phyloP scores from a whole-genome alignment of 2,797 vertebrate genomes.

The Onychomys leucogaster region DNA sequence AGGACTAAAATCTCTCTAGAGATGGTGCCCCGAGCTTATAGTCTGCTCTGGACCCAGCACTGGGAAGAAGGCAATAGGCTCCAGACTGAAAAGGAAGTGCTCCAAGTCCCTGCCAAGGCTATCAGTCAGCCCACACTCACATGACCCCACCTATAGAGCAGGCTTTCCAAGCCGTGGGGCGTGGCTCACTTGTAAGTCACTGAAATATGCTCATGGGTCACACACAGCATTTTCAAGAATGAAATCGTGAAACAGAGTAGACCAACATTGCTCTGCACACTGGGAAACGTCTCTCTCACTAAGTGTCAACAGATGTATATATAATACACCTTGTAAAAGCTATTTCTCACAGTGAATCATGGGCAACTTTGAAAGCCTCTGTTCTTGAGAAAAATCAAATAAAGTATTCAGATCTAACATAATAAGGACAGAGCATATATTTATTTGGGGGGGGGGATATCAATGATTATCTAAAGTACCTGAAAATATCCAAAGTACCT shows the following conservation, averaged over 20 bases:
- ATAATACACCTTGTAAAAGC: not conserved
- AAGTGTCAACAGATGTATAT: not conserved
- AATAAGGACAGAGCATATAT: conserved; percentile 10
- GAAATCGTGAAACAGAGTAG: not conserved
- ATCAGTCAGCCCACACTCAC: not conserved
- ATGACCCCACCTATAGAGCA: not conserved
- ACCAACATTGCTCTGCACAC: not conserved
- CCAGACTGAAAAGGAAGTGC: not conserved
- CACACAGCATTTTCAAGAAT: conserved; percentile 54
- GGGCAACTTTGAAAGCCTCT: conserved; percentile 30
- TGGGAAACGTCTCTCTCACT: conserved; percentile 13
- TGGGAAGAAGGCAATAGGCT: not conserved
- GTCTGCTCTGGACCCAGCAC: not conserved
- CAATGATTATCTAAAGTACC: conserved; percentile 31
- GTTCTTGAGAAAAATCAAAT: conserved; percentile 45
- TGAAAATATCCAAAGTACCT: no score
- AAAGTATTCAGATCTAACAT: conserved; percentile 24
- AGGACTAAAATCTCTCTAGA: not conserved
- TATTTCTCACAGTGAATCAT: conserved; percentile 10
- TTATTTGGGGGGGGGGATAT: conserved; percentile 1
- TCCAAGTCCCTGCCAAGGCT: not conserved
- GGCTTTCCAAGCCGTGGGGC: not conserved
- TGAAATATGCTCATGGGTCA: not conserved
- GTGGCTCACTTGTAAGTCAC: not conserved
- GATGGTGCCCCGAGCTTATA: not conserved